Base-by-base conservation (phyloP, 2,888 invertebrate genomes). In the Plebejus anna region DNA sequence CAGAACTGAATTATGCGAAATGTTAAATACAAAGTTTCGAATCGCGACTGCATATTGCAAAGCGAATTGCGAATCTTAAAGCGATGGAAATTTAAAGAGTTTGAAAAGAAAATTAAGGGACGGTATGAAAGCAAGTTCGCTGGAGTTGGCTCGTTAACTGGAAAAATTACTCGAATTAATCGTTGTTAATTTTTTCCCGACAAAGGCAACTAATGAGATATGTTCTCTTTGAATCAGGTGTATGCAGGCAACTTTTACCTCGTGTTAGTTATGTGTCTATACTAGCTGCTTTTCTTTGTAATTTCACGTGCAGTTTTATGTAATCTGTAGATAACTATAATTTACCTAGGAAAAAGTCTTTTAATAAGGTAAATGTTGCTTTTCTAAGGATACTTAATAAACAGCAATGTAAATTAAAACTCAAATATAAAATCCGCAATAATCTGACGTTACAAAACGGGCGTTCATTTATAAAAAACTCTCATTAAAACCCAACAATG, bases 111-210 rank as follows among this genome's bases (percentile, higher is more conserved):
- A 91, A 90, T 91, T 90, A 90, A 89, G 88, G 84, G 83, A 82
- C 82, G 80, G 81, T 83, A 84, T 84, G 83, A 87, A 86, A 88
- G 82, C 81, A 82, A 81, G 81, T 80, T 80, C 84, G 83, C 84
- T 82, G 82, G 85, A 90, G 88, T 90, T 91, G 89, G 87, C 88
- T 92, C 89, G 89, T 91, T 93, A 92, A 89, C 89, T 85, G 84
- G 83, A 85, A 88, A 89, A 89, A 88, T 89, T 86, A 86, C 85
- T 88, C 81, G 85, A 89, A 90, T 89, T 89, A 89, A 90, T 89
- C 86, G 86, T 84, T 80, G 78, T 83, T 81, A 81, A 82, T 85
- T 86, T 85, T 87, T 88, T 87, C 84, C 81, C 81, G 82, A 84
- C 82, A 86, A 88, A 86, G 84, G 81, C 84, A 86, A 82, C 88